These are phyloP conservation scores for Scaptomyza graminum DNA, from an alignment of 1,140 invertebrate species.

Conservation along the genomic window DNA sequence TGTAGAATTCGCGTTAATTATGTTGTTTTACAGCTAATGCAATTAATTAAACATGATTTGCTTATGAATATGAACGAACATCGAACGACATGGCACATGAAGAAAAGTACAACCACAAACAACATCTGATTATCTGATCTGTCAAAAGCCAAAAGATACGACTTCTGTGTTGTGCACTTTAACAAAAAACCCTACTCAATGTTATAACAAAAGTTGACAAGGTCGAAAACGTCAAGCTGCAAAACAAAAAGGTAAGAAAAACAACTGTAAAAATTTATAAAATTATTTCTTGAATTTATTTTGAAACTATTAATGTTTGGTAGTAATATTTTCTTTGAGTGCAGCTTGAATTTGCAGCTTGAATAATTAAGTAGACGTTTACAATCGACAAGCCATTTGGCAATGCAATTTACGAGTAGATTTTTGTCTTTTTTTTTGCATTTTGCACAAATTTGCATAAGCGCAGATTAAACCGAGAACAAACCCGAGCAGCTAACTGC, in stretches of 20 bases:
- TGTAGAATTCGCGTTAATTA: conserved; percentile 62
- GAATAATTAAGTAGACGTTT: conserved; percentile 46
- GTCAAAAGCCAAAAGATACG: conserved; percentile 6
- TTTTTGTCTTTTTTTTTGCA: conserved; percentile 11
- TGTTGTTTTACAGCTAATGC: conserved; percentile 73
- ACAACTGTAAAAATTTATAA: no score
- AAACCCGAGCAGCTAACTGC: conserved; percentile 3
- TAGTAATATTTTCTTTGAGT: not conserved
- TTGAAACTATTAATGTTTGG: no score
- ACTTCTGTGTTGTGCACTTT: not conserved
- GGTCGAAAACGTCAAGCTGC: no score
- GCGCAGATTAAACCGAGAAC: conserved; percentile 33
- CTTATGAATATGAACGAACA: conserved; percentile 44
- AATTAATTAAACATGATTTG: conserved; percentile 78
- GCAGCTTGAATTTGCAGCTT: conserved; percentile 20
- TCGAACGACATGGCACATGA: conserved; percentile 14
- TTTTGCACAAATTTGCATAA: conserved; percentile 44
- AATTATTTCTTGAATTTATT: no score
- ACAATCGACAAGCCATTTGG: conserved; percentile 33
- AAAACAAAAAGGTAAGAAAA: no score
- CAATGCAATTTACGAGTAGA: conserved; percentile 44
- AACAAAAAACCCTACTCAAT: no score
- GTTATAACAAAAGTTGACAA: no score
- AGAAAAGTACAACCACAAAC: conserved; percentile 24
- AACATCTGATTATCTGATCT: not conserved